phyloP scores from a whole-genome alignment of 2,797 vertebrate species.

The Hippocampus kuda region DNA sequence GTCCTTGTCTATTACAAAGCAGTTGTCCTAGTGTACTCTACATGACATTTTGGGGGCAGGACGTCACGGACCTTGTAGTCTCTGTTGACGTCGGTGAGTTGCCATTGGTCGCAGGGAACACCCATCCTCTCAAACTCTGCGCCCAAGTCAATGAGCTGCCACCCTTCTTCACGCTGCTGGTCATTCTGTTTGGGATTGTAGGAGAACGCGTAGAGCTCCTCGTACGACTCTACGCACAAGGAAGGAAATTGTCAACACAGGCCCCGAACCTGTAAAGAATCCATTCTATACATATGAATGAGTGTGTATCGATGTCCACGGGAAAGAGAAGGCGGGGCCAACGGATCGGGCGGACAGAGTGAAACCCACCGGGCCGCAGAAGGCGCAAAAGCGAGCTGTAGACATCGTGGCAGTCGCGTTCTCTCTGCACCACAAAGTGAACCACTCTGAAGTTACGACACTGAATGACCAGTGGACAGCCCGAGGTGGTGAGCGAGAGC shows the following conservation, averaged over 20 bases:
- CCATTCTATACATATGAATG: background rate
- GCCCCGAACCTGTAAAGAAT: too few species aligned
- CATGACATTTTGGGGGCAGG: background rate
- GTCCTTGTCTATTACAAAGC: background rate
- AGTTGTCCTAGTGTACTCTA: background rate
- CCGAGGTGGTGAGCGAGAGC: constrained; percentile 84
- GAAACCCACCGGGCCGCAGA: constrained; percentile 75
- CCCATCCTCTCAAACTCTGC: constrained; percentile 93
- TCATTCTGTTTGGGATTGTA: constrained; percentile 97
- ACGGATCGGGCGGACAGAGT: background rate
- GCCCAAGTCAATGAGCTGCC: constrained; percentile 84
- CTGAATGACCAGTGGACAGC: constrained; percentile 92
- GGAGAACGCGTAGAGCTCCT: constrained; percentile 94
- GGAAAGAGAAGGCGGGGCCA: background rate
- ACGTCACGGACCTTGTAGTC: constrained; percentile 75
- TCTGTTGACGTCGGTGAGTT: constrained; percentile 87
- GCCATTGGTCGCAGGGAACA: constrained; percentile 87
- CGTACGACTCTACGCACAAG: constrained; percentile 67
- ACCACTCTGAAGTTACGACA: constrained; percentile 93
- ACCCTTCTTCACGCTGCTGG: constrained; percentile 80
- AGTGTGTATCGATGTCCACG: too few species aligned
- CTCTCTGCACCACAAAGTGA: constrained; percentile 87
- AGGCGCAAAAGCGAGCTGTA: constrained; percentile 92
- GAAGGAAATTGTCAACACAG: background rate
- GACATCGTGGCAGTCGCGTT: constrained; percentile 93